Conservation (phyloP, 2,113 vertebrate species). For the Sebastes schlegelii region DNA sequence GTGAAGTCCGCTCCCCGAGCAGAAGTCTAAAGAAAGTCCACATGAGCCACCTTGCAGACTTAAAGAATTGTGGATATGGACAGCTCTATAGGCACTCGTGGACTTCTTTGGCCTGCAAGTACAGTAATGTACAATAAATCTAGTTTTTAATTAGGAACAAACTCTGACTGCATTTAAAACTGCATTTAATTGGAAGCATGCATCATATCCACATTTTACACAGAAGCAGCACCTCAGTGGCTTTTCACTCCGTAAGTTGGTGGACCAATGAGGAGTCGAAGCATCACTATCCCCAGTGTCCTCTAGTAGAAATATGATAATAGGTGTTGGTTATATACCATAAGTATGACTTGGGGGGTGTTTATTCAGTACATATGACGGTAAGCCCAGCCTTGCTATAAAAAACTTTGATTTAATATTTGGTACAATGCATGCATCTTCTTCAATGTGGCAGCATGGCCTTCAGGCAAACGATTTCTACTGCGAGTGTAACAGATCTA, state of each 20-base stretch:
- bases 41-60: no score
- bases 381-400: not conserved
- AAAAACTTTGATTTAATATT: not conserved
- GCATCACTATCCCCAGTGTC: not conserved
- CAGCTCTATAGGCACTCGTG: not conserved
- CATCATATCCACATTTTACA: not conserved
- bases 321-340: not conserved
- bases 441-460: not conserved
- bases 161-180: not conserved
- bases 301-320: not conserved
- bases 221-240: not conserved
- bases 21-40: no score
- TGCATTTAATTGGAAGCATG: not conserved
- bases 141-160: not conserved
- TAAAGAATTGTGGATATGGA: no score
- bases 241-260: not conserved
- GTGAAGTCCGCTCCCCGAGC: not conserved
- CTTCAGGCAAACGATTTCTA: not conserved
- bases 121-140: not conserved
- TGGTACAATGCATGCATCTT: not conserved
- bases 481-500: slow-evolving; percentile 20
- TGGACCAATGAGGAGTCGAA: not conserved
- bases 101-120: not conserved
- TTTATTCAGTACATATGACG: not conserved
- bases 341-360: not conserved